These are phyloP conservation scores for Nothoprocta pentlandii DNA, from an alignment of 2,113 vertebrate species.

Conservation along the genomic window DNA sequence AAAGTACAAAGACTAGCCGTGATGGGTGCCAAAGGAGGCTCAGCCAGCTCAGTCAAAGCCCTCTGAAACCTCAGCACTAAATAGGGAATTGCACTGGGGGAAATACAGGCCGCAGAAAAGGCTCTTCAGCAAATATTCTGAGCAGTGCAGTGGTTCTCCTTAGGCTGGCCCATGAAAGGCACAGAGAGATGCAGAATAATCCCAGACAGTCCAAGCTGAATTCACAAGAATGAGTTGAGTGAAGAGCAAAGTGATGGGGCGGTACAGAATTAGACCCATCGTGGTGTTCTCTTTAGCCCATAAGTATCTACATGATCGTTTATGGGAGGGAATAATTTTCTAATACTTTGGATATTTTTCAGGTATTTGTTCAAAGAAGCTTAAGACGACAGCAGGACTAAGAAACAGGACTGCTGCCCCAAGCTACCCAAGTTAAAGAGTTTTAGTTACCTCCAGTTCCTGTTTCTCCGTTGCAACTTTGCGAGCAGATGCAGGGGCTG, in stretches of 20 bases:
- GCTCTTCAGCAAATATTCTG: background rate
- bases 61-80: background rate
- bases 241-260: background rate
- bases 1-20: conserved; percentile 46
- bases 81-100: background rate
- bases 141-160: background rate
- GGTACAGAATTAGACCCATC: background rate
- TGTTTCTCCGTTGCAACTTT: background rate
- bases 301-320: background rate
- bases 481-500: background rate
- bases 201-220: background rate
- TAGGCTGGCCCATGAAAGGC: background rate
- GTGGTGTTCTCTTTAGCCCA: background rate
- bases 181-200: background rate
- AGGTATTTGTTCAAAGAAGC: background rate
- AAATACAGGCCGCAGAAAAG: background rate
- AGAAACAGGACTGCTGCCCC: background rate
- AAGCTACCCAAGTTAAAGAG: background rate
- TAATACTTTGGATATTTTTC: background rate
- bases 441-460: background rate
- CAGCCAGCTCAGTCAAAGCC: conserved; percentile 22
- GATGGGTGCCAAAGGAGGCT: conserved; percentile 48
- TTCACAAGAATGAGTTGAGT: background rate
- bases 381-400: background rate
- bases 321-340: background rate